These are phyloP conservation scores for Acrocephalus arundinaceus DNA, from an alignment of 2,113 vertebrate genomes.

Conservation along the genomic window DNA sequence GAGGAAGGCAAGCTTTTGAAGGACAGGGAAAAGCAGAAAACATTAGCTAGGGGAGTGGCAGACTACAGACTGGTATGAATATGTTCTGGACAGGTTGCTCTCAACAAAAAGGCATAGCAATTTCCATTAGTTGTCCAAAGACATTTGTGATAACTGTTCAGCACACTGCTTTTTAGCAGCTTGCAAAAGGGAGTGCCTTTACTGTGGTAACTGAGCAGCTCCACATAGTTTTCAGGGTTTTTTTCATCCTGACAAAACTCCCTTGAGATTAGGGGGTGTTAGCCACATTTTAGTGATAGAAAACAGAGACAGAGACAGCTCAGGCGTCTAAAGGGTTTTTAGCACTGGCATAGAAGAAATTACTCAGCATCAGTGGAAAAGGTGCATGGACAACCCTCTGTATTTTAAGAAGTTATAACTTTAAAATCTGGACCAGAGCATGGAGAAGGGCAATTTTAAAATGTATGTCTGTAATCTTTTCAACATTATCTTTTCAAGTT, in stretches of 20 bases:
- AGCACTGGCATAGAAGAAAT: background rate
- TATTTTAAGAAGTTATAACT: background rate
- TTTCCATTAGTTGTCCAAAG: background rate
- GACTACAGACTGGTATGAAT: background rate
- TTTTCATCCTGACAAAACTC: background rate
- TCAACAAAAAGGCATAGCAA: background rate
- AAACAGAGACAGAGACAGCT: background rate
- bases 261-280: background rate
- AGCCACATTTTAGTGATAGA: background rate
- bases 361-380: background rate
- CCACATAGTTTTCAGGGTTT: fast-evolving
- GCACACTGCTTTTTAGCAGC: background rate
- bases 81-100: background rate
- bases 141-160: background rate
- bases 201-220: background rate
- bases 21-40: background rate
- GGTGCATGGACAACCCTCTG: background rate
- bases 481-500: background rate
- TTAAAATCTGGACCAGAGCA: background rate
- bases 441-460: background rate
- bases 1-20: background rate
- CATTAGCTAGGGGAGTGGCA: background rate
- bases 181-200: background rate
- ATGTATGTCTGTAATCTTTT: background rate
- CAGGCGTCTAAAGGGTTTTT: background rate